phyloP scores from a whole-genome alignment of 2,797 vertebrate genomes.

The Lophotriccus pileatus region DNA sequence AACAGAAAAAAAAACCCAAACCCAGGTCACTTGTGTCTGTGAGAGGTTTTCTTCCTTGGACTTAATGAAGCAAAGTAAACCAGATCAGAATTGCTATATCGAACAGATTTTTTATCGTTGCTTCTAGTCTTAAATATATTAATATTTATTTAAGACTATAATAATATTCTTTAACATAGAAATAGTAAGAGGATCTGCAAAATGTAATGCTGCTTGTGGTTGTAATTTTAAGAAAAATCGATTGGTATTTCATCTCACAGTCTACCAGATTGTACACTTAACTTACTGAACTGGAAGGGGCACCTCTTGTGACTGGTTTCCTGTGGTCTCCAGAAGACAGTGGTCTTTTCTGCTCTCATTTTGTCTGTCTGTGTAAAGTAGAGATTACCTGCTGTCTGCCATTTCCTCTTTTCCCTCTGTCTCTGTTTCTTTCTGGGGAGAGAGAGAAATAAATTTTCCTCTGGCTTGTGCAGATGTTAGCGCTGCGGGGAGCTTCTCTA shows the following conservation, averaged over 20 bases:
- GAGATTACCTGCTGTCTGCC: slow-evolving; percentile 25
- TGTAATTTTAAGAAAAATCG: background rate
- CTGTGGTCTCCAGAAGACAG: background rate
- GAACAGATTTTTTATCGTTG: background rate
- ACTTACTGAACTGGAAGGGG: background rate
- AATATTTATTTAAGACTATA: background rate
- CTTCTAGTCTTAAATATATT: background rate
- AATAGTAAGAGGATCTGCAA: background rate
- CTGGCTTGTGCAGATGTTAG: background rate
- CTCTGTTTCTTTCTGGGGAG: background rate
- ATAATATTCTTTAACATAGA: background rate
- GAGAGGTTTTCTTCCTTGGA: background rate
- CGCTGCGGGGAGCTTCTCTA: background rate
- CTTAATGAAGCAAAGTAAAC: background rate
- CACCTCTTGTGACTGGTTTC: slow-evolving; percentile 35
- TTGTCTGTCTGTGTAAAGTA: background rate
- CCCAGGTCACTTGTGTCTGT: background rate
- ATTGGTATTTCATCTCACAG: background rate
- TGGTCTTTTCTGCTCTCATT: slow-evolving; percentile 41
- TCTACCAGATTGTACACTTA: background rate
- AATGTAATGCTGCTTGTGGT: background rate
- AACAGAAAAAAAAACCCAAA: background rate
- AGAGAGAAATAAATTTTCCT: background rate
- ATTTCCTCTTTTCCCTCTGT: slow-evolving; percentile 37
- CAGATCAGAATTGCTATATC: background rate